phyloP scores from a whole-genome alignment of 2,888 invertebrate species.

The Andrena trimmerana region DNA sequence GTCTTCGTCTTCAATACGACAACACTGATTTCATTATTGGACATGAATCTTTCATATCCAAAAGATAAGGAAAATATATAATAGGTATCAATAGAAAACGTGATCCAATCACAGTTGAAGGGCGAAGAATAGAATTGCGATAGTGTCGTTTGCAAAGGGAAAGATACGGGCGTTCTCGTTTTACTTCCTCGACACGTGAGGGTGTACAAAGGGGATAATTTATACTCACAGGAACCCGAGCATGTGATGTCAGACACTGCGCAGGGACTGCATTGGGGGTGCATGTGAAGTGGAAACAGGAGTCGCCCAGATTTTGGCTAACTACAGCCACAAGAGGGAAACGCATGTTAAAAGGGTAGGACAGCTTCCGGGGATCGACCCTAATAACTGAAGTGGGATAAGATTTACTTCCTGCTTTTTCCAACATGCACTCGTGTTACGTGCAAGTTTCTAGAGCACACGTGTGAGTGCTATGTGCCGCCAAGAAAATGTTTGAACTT shows the following conservation, averaged over 20 bases:
- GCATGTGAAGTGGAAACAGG: conserved; percentile 45
- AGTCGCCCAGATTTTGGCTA: conserved; percentile 24
- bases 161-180: background rate
- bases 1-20: too few relatives aligned
- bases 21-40: too few relatives aligned
- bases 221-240: conserved; percentile 4
- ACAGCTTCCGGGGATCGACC: conserved; percentile 45
- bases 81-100: background rate
- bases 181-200: background rate
- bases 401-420: conserved; percentile 13
- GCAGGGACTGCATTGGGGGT: conserved; percentile 18
- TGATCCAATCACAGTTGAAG: background rate
- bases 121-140: background rate
- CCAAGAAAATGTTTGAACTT: background rate
- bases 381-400: background rate
- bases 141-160: background rate
- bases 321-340: conserved; percentile 48
- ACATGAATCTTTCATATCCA: too few relatives aligned
- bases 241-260: conserved; percentile 6
- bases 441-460: background rate
- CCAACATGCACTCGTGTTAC: background rate
- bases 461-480: too few relatives aligned
- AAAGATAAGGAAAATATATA: background rate
- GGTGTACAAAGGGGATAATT: conserved; percentile 35
- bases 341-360: conserved; percentile 14